A percentile compares a stretch with the other conserved stretches of the same genome.
phyloP scores from a whole-genome alignment of 2,888 invertebrate genomes.

The Oligia strigilis region DNA sequence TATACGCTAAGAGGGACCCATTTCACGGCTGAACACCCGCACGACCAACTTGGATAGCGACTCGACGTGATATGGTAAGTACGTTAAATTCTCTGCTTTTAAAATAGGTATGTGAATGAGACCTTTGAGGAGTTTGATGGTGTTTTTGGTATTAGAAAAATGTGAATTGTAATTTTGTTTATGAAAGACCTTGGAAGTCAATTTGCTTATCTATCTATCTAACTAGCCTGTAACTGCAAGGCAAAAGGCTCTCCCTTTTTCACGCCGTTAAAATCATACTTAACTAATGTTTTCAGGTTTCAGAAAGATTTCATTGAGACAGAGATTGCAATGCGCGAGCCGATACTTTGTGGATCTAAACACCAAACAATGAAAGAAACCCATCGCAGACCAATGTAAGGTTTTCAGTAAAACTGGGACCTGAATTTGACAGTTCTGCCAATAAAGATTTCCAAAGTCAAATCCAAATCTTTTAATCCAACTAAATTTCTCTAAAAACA shows the following conservation, averaged over 20 bases:
- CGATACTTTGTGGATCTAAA: neutral
- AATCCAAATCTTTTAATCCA: conserved; percentile 26
- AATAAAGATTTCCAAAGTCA: neutral
- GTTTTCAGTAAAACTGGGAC: neutral
- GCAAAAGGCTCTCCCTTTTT: neutral
- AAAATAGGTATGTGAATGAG: conserved; percentile 54
- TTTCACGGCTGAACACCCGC: conserved; percentile 74
- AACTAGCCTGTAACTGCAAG: neutral
- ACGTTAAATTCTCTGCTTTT: conserved; percentile 56
- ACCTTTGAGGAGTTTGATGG: conserved; percentile 24
- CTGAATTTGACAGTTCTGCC: neutral
- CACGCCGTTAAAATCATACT: neutral
- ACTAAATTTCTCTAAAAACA: conserved; percentile 49
- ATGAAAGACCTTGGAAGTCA: neutral
- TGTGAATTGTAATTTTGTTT: neutral
- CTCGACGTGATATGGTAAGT: conserved; percentile 65
- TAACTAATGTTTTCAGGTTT: neutral
- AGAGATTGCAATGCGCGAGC: neutral
- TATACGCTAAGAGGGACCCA: conserved; percentile 73
- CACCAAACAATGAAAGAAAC: neutral
- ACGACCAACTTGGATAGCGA: conserved; percentile 67
- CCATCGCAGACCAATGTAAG: neutral
- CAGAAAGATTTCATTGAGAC: neutral
- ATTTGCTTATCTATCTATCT: neutral
- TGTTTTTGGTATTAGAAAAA: neutral